Evolutionary conservation across 2,113 vertebrate genomes (phyloP).

Genomic region (Turdus rufiventris): DNA sequence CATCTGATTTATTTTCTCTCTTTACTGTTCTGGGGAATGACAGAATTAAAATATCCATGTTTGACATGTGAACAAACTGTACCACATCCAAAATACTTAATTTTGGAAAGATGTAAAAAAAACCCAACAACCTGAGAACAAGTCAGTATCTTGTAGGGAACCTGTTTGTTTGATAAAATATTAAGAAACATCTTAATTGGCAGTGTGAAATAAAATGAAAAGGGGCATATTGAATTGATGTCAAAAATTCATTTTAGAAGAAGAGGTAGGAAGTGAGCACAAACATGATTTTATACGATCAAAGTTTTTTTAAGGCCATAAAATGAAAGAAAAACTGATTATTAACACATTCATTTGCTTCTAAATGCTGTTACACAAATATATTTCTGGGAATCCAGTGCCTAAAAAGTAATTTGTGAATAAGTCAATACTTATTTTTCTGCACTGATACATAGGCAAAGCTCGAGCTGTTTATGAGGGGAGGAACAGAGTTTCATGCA

Average conservation of each 20-base stretch:
- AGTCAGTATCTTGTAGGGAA: not conserved
- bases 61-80: not conserved
- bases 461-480: not conserved
- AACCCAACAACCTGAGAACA: not conserved
- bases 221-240: not conserved
- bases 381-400: not conserved
- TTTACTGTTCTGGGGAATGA: not conserved
- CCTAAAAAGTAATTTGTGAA: conserved; percentile 5
- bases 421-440: conserved; percentile 32
- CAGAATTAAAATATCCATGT: not conserved
- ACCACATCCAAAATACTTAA: not conserved
- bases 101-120: not conserved
- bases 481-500: conserved; percentile 21
- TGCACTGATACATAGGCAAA: not conserved
- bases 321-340: not conserved
- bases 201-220: not conserved
- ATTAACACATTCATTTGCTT: not conserved
- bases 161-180: not conserved
- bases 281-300: not conserved
- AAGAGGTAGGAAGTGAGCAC: not conserved
- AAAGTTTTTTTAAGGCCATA: not conserved
- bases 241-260: not conserved
- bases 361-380: not conserved
- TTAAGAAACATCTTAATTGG: not conserved
- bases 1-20: not conserved